A percentile compares a stretch with the other conserved stretches of the same genome.
Evolutionary conservation across 2,797 vertebrate genomes (phyloP).

Genomic region (Sebastes cheni): DNA sequence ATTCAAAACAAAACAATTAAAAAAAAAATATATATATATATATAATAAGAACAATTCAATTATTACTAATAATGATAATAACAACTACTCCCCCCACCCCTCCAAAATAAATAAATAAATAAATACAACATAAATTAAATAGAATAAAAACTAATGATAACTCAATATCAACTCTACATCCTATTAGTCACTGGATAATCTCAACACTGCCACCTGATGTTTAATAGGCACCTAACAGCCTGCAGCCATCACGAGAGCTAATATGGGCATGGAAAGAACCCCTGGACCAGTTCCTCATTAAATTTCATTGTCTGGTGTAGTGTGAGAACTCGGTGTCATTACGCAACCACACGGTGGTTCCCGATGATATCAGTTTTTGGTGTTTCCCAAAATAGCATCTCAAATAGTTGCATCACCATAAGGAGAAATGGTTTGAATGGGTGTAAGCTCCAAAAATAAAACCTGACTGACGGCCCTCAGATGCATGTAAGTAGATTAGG

Average conservation of each 20-base stretch:
- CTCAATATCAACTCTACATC: background rate
- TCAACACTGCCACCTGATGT: slow-evolving; percentile 65
- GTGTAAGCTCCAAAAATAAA: slow-evolving; percentile 49
- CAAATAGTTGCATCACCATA: slow-evolving; percentile 62
- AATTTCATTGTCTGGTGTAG: slow-evolving; percentile 37
- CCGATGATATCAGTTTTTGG: slow-evolving; percentile 37
- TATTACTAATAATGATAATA: too few species aligned
- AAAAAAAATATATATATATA: too few species aligned
- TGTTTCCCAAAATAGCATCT: slow-evolving; percentile 50
- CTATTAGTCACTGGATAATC: background rate
- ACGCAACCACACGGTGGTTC: background rate
- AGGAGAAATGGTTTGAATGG: slow-evolving; percentile 54
- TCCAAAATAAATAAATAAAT: too few species aligned
- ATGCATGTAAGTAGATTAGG: slow-evolving; percentile 20
- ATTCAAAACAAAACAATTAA: too few species aligned
- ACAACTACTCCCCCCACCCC: too few species aligned
- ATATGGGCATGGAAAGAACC: slow-evolving; percentile 37
- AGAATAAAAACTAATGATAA: too few species aligned
- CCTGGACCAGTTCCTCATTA: background rate
- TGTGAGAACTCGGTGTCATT: background rate
- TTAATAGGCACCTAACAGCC: background rate
- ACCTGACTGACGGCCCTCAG: slow-evolving; percentile 10
- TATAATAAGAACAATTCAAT: too few species aligned
- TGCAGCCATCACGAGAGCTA: background rate
- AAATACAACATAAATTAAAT: too few species aligned